phyloP scores from a whole-genome alignment of 2,113 vertebrate species.

The Diadophis punctatus region DNA sequence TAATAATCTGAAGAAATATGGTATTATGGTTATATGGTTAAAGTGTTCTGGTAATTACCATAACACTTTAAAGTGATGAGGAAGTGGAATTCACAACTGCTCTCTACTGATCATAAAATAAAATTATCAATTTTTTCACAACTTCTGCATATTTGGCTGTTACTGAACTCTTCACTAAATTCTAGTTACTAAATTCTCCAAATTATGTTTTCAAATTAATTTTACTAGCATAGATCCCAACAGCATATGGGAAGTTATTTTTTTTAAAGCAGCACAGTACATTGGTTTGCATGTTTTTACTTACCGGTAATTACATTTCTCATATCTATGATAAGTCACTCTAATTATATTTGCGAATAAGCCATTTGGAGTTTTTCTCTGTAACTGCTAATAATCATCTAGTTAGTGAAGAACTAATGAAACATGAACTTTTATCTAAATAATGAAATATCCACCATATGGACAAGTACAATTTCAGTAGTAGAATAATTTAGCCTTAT shows the following conservation, averaged over 20 bases:
- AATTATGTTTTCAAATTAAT: not conserved
- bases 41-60: too few species aligned
- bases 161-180: not conserved
- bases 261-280: not conserved
- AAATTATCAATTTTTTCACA: not conserved
- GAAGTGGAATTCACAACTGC: not conserved
- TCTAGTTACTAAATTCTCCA: not conserved
- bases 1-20: not conserved
- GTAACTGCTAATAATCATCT: not conserved
- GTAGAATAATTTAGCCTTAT: not conserved
- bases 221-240: not conserved
- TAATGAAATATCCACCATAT: not conserved
- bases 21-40: too few species aligned
- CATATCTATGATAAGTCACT: not conserved
- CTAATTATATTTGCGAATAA: not conserved
- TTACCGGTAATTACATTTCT: not conserved
- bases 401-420: conserved; percentile 5
- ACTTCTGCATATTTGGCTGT: not conserved
- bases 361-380: not conserved
- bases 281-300: not conserved
- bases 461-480: not conserved
- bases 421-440: not conserved
- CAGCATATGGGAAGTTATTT: not conserved
- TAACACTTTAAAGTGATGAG: not conserved
- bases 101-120: not conserved